These are phyloP conservation scores for Rhinatrema bivittatum DNA, from an alignment of 2,797 vertebrate genomes.

Conservation along the genomic window DNA sequence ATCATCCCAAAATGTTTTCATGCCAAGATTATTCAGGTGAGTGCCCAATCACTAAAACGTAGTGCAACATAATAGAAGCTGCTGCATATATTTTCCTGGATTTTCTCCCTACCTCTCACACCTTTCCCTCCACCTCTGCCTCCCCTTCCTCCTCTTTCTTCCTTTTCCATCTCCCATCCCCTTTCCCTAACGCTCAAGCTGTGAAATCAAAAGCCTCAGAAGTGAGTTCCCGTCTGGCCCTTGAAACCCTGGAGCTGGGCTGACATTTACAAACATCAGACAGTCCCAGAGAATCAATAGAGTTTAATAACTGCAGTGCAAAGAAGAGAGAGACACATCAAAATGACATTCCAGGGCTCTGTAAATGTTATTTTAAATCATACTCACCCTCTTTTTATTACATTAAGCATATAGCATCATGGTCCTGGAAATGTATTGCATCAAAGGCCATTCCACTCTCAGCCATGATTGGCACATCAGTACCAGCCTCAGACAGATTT, in stretches of 20 bases:
- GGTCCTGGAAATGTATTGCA: slow-evolving; percentile 19
- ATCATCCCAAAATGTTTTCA: too few species aligned
- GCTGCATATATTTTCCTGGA: too few species aligned
- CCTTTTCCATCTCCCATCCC: too few species aligned
- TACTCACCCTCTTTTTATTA: slow-evolving; percentile 30
- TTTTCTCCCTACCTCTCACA: too few species aligned
- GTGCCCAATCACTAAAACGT: too few species aligned
- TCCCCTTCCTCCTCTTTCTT: too few species aligned
- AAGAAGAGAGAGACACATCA: slow-evolving; percentile 44
- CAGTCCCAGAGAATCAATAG: slow-evolving; percentile 31
- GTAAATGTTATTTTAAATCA: slow-evolving; percentile 50
- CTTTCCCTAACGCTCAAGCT: too few species aligned
- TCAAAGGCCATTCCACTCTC: slow-evolving; percentile 3
- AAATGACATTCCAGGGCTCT: slow-evolving; percentile 39
- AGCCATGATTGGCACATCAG: not conserved
- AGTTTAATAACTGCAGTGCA: slow-evolving; percentile 40
- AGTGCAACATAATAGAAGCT: too few species aligned
- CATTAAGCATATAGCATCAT: slow-evolving; percentile 21
- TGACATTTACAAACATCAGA: slow-evolving; percentile 49
- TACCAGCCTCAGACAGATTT: not conserved
- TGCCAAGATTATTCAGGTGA: too few species aligned
- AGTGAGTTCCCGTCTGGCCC: too few species aligned
- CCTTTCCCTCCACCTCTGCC: too few species aligned
- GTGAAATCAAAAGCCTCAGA: too few species aligned
- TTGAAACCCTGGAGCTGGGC: not conserved